Conservation (phyloP, 2,113 vertebrate genomes). For the Pavo muticus region DNA sequence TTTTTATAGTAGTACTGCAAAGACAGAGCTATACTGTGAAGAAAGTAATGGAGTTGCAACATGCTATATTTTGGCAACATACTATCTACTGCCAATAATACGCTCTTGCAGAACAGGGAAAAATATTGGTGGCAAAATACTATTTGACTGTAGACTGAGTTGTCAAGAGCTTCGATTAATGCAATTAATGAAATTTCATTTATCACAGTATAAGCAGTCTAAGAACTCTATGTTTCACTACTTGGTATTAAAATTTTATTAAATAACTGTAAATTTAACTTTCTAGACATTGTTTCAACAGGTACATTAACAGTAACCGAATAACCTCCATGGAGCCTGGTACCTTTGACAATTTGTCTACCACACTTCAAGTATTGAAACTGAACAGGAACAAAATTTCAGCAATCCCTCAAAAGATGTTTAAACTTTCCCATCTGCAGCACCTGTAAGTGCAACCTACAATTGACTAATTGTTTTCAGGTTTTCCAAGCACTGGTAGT, state of each 20-base stretch:
- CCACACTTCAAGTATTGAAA: slow-evolving; percentile 88
- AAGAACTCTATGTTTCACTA: slow-evolving; percentile 7
- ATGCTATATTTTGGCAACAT: neutral
- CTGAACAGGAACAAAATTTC: slow-evolving; percentile 92
- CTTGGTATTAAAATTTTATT: slow-evolving; percentile 24
- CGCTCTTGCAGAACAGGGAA: neutral
- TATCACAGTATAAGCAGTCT: neutral
- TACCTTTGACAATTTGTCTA: slow-evolving; percentile 90
- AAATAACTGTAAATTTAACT: slow-evolving; percentile 45
- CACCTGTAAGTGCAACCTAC: slow-evolving; percentile 88
- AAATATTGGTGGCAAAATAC: neutral
- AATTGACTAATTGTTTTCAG: slow-evolving; percentile 70
- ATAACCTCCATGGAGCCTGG: slow-evolving; percentile 89
- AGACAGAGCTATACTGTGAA: neutral
- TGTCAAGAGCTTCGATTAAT: slow-evolving; percentile 13
- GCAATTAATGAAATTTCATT: neutral
- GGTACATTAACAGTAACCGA: slow-evolving; percentile 91
- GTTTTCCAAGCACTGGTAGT: slow-evolving; percentile 36
- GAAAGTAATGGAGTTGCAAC: neutral
- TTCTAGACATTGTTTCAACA: slow-evolving; percentile 68
- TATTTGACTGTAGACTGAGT: neutral
- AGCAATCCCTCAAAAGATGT: slow-evolving; percentile 91
- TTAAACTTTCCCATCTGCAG: slow-evolving; percentile 91
- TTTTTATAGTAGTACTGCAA: neutral
- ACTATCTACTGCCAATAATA: neutral